Evolutionary conservation across 2,888 invertebrate species (phyloP).

Genomic region (Bembecia ichneumoniformis): DNA sequence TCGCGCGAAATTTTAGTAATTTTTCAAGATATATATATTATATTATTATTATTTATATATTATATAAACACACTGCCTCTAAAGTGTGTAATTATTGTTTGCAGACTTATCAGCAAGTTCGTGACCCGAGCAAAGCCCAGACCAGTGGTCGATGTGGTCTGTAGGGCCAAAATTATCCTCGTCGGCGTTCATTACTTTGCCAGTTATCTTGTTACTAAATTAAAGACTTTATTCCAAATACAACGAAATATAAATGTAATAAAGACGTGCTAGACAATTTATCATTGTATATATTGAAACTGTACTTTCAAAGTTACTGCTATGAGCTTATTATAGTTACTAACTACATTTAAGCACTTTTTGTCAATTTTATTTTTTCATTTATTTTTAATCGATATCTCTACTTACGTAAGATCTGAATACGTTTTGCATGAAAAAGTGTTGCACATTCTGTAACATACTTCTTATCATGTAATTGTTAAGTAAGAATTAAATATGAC

Average conservation of each 20-base stretch:
- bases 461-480: too few species aligned
- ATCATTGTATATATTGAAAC: background rate
- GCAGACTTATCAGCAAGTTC: conserved; percentile 42
- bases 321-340: background rate
- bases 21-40: background rate
- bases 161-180: conserved; percentile 13
- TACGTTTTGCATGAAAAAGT: too few species aligned
- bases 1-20: too few species aligned
- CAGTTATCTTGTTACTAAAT: background rate
- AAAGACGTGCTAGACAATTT: background rate
- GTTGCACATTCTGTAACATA: too few species aligned
- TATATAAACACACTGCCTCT: background rate
- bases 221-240: background rate
- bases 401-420: too few species aligned
- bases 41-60: background rate
- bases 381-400: too few species aligned
- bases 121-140: conserved; percentile 42
- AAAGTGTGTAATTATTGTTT: conserved; percentile 8
- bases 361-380: too few species aligned
- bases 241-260: background rate
- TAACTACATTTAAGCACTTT: too few species aligned
- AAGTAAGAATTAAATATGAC: too few species aligned
- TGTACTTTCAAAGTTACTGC: background rate
- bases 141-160: conserved; percentile 46
- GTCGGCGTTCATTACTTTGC: background rate